Conservation (phyloP, 2,888 invertebrate genomes). For the Lagria hirta region DNA sequence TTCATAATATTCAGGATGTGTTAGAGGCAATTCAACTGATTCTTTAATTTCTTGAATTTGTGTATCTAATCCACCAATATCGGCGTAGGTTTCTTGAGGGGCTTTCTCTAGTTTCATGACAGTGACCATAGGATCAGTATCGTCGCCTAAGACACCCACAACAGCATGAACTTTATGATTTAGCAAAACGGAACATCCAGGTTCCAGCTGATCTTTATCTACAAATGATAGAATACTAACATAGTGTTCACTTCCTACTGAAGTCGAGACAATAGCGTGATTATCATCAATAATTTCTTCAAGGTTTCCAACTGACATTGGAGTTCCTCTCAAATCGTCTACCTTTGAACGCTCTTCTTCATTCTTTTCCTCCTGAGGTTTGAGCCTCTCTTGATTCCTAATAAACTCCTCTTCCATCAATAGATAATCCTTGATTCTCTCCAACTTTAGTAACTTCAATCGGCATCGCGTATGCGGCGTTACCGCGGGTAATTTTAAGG, state of each 20-base stretch:
- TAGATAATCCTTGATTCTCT: constrained; percentile 97
- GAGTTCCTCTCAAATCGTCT: constrained; percentile 94
- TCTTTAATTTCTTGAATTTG: constrained; percentile 99
- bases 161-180: constrained; percentile 99
- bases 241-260: constrained; percentile 99
- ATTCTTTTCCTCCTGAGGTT: constrained; percentile 99
- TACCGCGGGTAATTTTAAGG: constrained; percentile 94
- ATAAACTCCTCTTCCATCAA: constrained; percentile 99
- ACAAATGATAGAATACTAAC: constrained; percentile 99
- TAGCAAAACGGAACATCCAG: constrained; percentile 95
- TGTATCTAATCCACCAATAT: constrained; percentile 95
- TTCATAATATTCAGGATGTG: constrained; percentile 99
- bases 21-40: constrained; percentile 96
- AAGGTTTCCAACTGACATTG: constrained; percentile 99
- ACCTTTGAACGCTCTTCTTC: constrained; percentile 98
- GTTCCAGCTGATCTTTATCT: constrained; percentile 98
- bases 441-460: constrained; percentile 89
- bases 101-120: constrained; percentile 99
- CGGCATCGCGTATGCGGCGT: constrained; percentile 98
- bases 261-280: constrained; percentile 98
- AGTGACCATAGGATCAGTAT: constrained; percentile 99
- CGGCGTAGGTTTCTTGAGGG: constrained; percentile 98
- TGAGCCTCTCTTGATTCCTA: constrained; percentile 94
- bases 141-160: constrained; percentile 92
- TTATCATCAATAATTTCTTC: constrained; percentile 99